Base-by-base conservation (phyloP, 2,797 vertebrate species). In the Dermochelys coriacea region DNA sequence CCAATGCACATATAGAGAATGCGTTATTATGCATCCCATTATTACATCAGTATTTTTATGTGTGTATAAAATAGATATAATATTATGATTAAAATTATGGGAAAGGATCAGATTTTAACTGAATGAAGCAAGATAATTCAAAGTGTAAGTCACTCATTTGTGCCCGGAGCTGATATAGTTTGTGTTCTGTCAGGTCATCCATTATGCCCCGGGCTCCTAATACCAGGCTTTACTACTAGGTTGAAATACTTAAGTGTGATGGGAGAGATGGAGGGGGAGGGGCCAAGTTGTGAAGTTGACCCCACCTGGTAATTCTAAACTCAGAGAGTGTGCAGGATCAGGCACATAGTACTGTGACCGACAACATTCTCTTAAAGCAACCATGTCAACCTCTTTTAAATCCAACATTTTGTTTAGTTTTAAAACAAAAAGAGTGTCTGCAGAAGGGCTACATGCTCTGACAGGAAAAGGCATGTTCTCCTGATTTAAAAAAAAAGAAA, bases 31-130 rank as follows among this genome's bases (percentile, higher is more conserved):
- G 2, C 11, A 6, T 5, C 15, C 9, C 4, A 7, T 75, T 75
- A 68, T n/a, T 41, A 77, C 71, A 79, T 5, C 86, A 89, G 87
- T 80, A 10, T n/a, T 0, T 0, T 16, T 41, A 23, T 74, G 77
- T 49, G 4, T 75, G 18, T 61, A 23, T 19, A 15, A 5, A 0
- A 6, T 55, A 23, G 9, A 0, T 51, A 16, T 4, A 2, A 81
- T 87, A 91, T 87, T 81, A 21, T 55, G 51, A 55, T 0, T 0
- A 0, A 4, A 80, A 0, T 61, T 78, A 45, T 71, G 90, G 77
- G 83, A 51, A 84, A 93, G 86, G n/a, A 25, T 78, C 57, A 82
- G 1, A 68, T 68, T 7, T 3, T 80, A 47, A n/a, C 5, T 12
- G 74, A 94, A 87, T 41, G 86, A 50, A 57, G 75, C 80, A 94